A percentile compares a stretch with the other conserved stretches of the same genome.
phyloP scores from a whole-genome alignment of 1,140 invertebrate genomes.

The Subanguina moxae region DNA sequence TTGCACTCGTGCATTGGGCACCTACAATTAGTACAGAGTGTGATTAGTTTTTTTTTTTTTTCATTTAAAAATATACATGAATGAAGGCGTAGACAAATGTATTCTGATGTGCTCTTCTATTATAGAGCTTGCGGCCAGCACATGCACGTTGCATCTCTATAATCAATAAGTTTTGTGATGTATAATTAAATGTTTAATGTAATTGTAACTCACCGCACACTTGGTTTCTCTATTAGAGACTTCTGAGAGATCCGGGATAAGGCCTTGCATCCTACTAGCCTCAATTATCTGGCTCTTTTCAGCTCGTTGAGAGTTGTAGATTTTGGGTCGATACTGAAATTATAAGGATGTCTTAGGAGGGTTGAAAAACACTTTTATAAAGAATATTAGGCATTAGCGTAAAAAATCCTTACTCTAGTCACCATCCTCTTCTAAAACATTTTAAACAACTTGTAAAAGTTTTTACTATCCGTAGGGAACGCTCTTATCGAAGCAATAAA shows the following conservation, averaged over 20 bases:
- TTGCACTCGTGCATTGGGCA: slow-evolving; percentile 15
- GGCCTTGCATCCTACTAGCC: slow-evolving; percentile 9
- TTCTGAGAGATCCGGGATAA: slow-evolving; percentile 23
- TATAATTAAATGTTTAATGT: not conserved
- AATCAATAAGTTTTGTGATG: not conserved
- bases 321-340: slow-evolving; percentile 16
- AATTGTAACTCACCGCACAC: slow-evolving; percentile 11
- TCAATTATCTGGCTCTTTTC: slow-evolving; percentile 27
- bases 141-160: slow-evolving; percentile 7
- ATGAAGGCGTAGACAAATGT: slow-evolving; percentile 16
- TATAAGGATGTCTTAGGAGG: not conserved
- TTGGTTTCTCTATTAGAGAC: slow-evolving; percentile 20
- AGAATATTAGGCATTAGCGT: too few relatives aligned
- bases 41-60: too few relatives aligned
- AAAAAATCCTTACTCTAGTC: too few relatives aligned
- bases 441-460: too few relatives aligned
- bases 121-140: not conserved
- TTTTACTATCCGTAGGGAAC: too few relatives aligned
- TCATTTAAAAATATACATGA: slow-evolving; percentile 7
- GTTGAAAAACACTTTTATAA: not conserved
- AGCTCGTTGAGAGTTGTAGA: slow-evolving; percentile 23
- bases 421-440: too few relatives aligned
- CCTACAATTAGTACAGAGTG: too few relatives aligned
- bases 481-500: too few relatives aligned
- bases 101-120: slow-evolving; percentile 21